phyloP scores from a whole-genome alignment of 1,140 invertebrate species.

The Orussus abietinus region DNA sequence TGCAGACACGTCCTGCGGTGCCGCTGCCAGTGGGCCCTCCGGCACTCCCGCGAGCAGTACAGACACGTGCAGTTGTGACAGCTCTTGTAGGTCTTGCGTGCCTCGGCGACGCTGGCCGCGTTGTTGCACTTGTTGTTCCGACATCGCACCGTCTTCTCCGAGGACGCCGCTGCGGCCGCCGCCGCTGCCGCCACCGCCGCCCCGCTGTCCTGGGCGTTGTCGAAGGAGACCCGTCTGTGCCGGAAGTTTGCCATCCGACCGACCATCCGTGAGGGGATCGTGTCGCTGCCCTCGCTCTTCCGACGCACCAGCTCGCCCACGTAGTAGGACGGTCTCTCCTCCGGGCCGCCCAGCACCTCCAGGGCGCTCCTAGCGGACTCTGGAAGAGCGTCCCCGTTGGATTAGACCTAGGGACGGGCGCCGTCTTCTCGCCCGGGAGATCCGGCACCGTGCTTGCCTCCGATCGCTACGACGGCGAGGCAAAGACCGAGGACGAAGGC shows the following conservation, averaged over 20 bases:
- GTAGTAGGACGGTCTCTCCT: constrained; percentile 29
- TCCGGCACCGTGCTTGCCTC: too few species aligned
- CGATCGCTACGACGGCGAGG: too few species aligned
- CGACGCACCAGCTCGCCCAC: constrained; percentile 41
- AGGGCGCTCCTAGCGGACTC: constrained; percentile 48
- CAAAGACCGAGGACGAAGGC: too few species aligned
- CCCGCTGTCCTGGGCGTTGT: constrained; percentile 35
- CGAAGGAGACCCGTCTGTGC: constrained; percentile 50
- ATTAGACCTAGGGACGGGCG: too few species aligned
- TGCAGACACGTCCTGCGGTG: constrained; percentile 87
- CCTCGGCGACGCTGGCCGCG: constrained; percentile 61
- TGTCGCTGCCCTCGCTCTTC: constrained; percentile 56
- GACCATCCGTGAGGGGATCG: constrained; percentile 31
- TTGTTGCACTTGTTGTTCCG: constrained; percentile 72
- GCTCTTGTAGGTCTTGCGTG: constrained; percentile 73
- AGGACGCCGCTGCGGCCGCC: neutral
- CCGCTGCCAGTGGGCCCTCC: constrained; percentile 84
- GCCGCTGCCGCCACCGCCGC: constrained; percentile 18
- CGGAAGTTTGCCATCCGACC: constrained; percentile 26
- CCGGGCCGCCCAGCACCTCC: constrained; percentile 28
- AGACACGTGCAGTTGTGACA: constrained; percentile 92
- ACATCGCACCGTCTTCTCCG: constrained; percentile 61
- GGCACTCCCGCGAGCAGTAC: constrained; percentile 79
- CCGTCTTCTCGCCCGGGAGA: too few species aligned
- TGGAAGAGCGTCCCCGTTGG: constrained; percentile 28